Base-by-base conservation (phyloP, 1,140 invertebrate species). In the Cyclargus thomasi region DNA sequence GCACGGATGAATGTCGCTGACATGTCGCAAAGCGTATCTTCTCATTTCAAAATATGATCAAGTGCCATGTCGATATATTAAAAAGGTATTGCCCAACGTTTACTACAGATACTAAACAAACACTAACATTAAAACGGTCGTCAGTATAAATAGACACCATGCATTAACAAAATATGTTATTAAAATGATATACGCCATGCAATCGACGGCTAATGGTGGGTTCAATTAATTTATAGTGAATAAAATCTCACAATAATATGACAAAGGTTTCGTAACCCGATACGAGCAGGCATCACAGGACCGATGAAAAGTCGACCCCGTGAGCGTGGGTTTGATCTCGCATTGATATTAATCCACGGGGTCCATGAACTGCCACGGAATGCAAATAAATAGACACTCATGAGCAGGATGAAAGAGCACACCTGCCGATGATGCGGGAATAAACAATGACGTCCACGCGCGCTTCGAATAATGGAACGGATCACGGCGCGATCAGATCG, bases 311-410 rank as follows among this genome's bases (percentile, higher is more conserved):
- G 72, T 78, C 82, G 84, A 85, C 80, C 80, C 77, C 74, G 73
- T 36, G 65, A 64, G 75, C 73, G 81, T 85, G 77, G 78, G 81
- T 77, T 77, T 68, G 67, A 67, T 71, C 78, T 77, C 80, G 85
- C 76, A 83, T 78, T 82, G 65, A 57, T 57, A 22, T 55, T 35
- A 20, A 71, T 65, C 69, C 62, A 74, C 72, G 77, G 75, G 81
- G 81, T 85, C 76, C 79, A 83, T 79, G 82, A 85, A 85, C 83
- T 83, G 76, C 73, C 78, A 75, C 73, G 82, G 84, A 84, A 86
- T 84, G 86, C 81, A 86, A 88, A 86, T 85, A 86, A 86, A 88
- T 88, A 82, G 74, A 83, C 82, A 74, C 76, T 76, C 70, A 82
- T 82, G 81, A 85, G 81, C 81, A 85, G 81, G 86, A 85, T 78